Conservation (phyloP, 2,797 vertebrate genomes). For the Prunella strophiata region DNA sequence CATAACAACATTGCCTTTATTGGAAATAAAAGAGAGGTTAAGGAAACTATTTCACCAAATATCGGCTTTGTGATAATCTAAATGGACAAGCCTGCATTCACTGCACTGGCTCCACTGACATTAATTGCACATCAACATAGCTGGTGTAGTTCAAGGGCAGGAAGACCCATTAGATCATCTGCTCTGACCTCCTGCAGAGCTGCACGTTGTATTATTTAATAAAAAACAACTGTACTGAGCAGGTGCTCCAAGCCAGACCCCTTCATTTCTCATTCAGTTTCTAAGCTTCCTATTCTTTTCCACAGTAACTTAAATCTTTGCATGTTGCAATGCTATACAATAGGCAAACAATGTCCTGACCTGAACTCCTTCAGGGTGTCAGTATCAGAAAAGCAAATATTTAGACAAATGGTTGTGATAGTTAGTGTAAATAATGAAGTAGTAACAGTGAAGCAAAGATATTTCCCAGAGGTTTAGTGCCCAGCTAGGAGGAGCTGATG, state of each 20-base stretch:
- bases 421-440: constrained; percentile 48
- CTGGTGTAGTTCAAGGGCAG: no score
- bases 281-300: constrained; percentile 6
- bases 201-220: background rate
- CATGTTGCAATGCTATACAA: constrained; percentile 9
- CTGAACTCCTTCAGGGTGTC: constrained; percentile 55
- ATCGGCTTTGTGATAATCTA: background rate
- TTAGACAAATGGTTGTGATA: constrained; percentile 46
- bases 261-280: background rate
- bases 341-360: constrained; percentile 40
- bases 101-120: background rate
- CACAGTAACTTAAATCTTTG: constrained; percentile 15
- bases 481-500: background rate
- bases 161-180: background rate
- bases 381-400: constrained; percentile 63
- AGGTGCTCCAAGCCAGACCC: background rate
- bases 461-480: constrained; percentile 29
- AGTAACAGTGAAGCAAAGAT: background rate
- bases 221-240: constrained; percentile 17
- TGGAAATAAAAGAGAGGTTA: background rate
- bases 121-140: background rate
- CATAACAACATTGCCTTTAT: background rate
- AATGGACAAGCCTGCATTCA: background rate
- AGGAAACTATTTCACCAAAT: constrained; percentile 6
- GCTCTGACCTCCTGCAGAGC: background rate